Evolutionary conservation across 2,888 invertebrate species (phyloP), one percentile per base, ranked within the genome.

Genomic region (Tetramorium bicarinatum): DNA sequence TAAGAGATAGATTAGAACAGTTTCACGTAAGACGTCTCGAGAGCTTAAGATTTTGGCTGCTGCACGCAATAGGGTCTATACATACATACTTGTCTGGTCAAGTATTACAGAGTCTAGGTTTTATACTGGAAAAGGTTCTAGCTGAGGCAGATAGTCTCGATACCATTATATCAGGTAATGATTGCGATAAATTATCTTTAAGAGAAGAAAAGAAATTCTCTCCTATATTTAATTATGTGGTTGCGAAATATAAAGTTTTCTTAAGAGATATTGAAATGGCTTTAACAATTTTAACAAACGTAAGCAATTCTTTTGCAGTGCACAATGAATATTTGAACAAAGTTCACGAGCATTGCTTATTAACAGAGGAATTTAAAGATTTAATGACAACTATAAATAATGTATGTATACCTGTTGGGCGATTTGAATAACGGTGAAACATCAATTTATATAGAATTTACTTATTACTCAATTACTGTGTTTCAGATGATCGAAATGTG

Each of bases 41-140:
- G 82, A 95, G 96, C 47, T 86, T 96, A 34, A 94, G 96, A 81
- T 96, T 96, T 87, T 96, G 96, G 96, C 93, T 96, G 62, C 93
- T 96, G 29, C 96, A 96, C 85, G 95, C 96, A 1, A 93, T 96
- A 67, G 95, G 95, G 77, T 95, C 95, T 54, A 94, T 96, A 83
- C 96, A 96, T 85, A 94, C 95, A 47, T 96, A 96, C 92, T 89
- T 96, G 44, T 95, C 95, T 91, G 95, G 95, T 0, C 95, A 95
- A 89, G 95, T 95, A 21, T 90, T 96, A 44, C 95, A 96, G 67
- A 93, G 92, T 77, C 90, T 95, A n/a, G 94, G 94, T 29, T 90
- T 91, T 49, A 87, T 91, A 44, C 88, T 95, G 3, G 94, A 94
- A 59, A 93, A 93, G 82, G 89, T 93, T 47, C 88, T 95, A 47